Evolutionary conservation across 2,797 vertebrate species (phyloP).

Genomic region (Momotus momota): DNA sequence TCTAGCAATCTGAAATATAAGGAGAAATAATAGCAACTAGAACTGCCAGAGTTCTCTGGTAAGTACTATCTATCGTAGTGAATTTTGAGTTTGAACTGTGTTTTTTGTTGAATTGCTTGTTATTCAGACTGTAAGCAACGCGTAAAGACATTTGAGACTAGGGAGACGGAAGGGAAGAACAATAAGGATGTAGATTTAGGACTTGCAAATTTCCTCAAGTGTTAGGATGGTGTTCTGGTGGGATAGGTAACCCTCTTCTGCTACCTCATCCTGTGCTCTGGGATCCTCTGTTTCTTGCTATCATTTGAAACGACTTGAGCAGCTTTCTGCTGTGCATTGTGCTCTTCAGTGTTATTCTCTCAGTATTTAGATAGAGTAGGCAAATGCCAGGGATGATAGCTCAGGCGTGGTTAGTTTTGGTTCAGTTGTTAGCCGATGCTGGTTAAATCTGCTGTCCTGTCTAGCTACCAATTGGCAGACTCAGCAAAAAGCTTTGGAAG

Average conservation of each 20-base stretch:
- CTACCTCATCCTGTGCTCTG: rapidly evolving
- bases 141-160: not conserved
- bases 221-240: not conserved
- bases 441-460: slow-evolving; percentile 43
- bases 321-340: not conserved
- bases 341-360: not conserved
- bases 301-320: not conserved
- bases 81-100: not conserved
- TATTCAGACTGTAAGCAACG: not conserved
- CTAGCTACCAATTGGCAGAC: slow-evolving; percentile 27
- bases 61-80: not conserved
- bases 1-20: not conserved
- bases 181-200: not conserved
- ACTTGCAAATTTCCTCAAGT: not conserved
- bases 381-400: not conserved
- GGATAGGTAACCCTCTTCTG: not conserved
- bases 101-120: not conserved
- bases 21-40: not conserved
- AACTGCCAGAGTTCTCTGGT: not conserved
- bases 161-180: not conserved
- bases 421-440: slow-evolving; percentile 40
- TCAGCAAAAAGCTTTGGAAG: slow-evolving; percentile 62
- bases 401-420: slow-evolving; percentile 34
- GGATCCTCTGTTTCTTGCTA: not conserved
- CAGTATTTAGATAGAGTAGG: not conserved